phyloP scores from a whole-genome alignment of 1,140 invertebrate species.

The Neodiprion fabricii region DNA sequence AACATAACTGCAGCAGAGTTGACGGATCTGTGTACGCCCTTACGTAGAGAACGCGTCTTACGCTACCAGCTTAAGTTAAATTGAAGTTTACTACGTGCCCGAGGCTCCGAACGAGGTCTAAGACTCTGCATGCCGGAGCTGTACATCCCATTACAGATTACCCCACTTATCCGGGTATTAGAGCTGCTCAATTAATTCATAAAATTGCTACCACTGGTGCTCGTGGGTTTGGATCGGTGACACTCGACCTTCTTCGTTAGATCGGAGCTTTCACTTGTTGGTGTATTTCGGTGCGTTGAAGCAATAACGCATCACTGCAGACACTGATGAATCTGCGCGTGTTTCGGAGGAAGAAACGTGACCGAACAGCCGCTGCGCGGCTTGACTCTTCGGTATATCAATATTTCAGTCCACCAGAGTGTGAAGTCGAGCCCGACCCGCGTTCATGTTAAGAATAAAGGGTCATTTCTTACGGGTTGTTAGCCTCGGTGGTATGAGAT shows the following conservation, averaged over 20 bases:
- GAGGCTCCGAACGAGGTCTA: neutral
- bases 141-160: neutral
- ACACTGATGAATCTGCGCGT: no score
- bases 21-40: no score
- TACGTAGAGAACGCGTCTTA: neutral
- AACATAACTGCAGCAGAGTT: no score
- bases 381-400: neutral
- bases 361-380: neutral
- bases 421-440: neutral
- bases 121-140: neutral
- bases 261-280: no score
- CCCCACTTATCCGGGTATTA: neutral
- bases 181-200: neutral
- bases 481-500: conserved; percentile 36
- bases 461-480: conserved; percentile 38
- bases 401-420: neutral
- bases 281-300: no score
- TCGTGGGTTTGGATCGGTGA: no score
- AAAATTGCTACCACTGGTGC: neutral
- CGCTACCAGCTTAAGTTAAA: conserved; percentile 7
- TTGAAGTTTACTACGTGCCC: neutral
- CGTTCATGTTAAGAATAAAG: conserved; percentile 26
- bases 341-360: neutral
- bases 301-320: no score
- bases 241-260: no score